These are phyloP conservation scores for Diploptera punctata DNA, from an alignment of 2,888 invertebrate genomes.

Conservation along the genomic window DNA sequence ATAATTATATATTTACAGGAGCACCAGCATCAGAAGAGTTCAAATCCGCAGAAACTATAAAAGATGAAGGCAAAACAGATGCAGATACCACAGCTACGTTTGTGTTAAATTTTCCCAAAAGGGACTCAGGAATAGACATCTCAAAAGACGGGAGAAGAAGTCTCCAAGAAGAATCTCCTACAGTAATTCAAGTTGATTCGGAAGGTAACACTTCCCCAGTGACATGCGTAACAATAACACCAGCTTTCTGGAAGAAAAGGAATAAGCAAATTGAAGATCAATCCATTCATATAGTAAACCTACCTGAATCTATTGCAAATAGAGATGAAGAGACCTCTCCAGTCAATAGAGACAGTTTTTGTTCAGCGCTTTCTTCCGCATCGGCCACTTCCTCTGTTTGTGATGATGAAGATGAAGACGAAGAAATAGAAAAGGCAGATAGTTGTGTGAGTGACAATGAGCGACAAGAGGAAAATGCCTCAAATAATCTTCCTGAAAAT, in stretches of 20 bases:
- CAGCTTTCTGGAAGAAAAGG: constrained; percentile 38
- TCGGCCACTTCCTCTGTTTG: constrained; percentile 12
- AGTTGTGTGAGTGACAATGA: neutral
- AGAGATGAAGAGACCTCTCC: neutral
- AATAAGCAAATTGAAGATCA: too few species aligned
- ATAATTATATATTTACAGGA: too few species aligned
- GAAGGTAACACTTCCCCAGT: constrained; percentile 35
- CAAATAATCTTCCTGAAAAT: too few species aligned
- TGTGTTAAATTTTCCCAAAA: constrained; percentile 25
- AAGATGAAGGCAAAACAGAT: neutral
- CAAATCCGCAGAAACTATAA: neutral
- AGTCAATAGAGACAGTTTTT: constrained; percentile 17
- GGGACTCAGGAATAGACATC: neutral
- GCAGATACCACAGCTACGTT: constrained; percentile 30
- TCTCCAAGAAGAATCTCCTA: neutral
- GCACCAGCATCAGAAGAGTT: neutral
- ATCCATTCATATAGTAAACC: too few species aligned
- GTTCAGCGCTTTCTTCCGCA: constrained; percentile 24
- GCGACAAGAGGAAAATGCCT: neutral
- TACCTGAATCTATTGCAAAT: too few species aligned
- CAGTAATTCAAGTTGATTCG: neutral
- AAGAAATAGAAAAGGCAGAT: neutral
- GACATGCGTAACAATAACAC: constrained; percentile 38
- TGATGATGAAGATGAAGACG: constrained; percentile 7
- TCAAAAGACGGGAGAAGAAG: neutral